These are phyloP conservation scores for Hippopotamus amphibius DNA, from an alignment of 2,113 vertebrate genomes.

Conservation along the genomic window DNA sequence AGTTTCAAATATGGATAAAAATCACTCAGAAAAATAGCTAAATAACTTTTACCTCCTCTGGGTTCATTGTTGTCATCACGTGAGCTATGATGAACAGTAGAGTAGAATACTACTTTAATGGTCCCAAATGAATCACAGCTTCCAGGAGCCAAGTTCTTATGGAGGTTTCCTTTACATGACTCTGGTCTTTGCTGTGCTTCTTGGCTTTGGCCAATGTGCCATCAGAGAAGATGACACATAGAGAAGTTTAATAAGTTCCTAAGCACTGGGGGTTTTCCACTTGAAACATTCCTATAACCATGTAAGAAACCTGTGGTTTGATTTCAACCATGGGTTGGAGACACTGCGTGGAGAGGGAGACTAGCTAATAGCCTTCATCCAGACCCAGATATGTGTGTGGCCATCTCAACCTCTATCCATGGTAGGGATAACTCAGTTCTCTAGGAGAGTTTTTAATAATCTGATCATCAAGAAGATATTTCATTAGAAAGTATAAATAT, in stretches of 20 bases:
- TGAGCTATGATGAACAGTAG: not conserved
- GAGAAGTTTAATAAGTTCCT: not conserved
- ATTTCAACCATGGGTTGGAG: rapidly evolving
- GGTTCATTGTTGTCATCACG: not conserved
- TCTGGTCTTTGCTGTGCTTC: not conserved
- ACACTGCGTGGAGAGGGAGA: not conserved
- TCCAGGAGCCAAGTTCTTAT: not conserved
- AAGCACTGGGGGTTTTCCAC: not conserved
- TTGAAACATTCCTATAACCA: not conserved
- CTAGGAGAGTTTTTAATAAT: not conserved
- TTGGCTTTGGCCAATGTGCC: not conserved
- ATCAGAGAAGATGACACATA: not conserved
- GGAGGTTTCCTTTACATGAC: not conserved
- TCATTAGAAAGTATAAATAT: not conserved
- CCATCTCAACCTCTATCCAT: not conserved
- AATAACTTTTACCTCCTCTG: not conserved
- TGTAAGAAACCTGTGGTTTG: not conserved
- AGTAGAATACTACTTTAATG: not conserved
- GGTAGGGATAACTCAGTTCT: not conserved
- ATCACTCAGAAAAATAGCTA: not conserved
- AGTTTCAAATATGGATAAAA: not conserved
- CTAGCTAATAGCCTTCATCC: not conserved
- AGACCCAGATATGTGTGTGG: not conserved
- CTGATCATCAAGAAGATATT: not conserved
- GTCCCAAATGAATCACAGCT: not conserved